These are phyloP conservation scores for Epirrhoe tristata DNA, from an alignment of 2,888 invertebrate species.

Conservation along the genomic window DNA sequence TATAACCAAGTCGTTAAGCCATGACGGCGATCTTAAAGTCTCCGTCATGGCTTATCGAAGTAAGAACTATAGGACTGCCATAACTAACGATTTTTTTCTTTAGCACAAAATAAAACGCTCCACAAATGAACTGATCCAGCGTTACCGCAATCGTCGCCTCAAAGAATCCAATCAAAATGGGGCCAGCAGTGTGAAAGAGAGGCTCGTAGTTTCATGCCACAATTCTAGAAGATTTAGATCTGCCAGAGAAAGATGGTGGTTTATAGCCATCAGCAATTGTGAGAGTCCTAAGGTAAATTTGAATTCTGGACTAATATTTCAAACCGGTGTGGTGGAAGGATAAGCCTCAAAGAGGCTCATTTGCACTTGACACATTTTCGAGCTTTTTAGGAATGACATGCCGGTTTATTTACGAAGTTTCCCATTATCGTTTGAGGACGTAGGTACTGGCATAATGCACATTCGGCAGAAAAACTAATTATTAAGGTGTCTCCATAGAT, in stretches of 20 bases:
- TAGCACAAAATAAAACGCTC: conserved; percentile 79
- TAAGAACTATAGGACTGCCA: too few species aligned
- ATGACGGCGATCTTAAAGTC: too few species aligned
- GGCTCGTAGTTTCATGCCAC: conserved; percentile 84
- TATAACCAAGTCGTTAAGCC: too few species aligned
- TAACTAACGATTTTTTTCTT: too few species aligned
- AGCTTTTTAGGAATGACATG: background rate
- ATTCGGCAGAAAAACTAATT: too few species aligned
- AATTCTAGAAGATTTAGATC: conserved; percentile 91
- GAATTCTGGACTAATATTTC: background rate
- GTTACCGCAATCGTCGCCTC: conserved; percentile 64
- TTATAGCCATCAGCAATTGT: conserved; percentile 94
- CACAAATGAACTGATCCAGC: conserved; percentile 65
- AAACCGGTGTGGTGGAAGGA: too few species aligned
- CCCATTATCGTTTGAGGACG: too few species aligned
- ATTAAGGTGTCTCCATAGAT: too few species aligned
- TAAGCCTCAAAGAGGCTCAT: too few species aligned
- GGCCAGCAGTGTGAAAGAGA: conserved; percentile 47
- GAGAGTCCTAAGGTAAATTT: conserved; percentile 85
- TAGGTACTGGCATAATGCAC: too few species aligned
- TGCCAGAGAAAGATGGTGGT: conserved; percentile 97
- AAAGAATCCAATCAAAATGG: conserved; percentile 53
- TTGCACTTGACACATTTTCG: background rate
- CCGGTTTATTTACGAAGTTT: too few species aligned
- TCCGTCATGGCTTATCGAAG: too few species aligned